Percentiles rank a stretch among this genome's conserved stretches.
Conservation (phyloP, 1,140 invertebrate species). For the Pseudomyrmex concolor region DNA sequence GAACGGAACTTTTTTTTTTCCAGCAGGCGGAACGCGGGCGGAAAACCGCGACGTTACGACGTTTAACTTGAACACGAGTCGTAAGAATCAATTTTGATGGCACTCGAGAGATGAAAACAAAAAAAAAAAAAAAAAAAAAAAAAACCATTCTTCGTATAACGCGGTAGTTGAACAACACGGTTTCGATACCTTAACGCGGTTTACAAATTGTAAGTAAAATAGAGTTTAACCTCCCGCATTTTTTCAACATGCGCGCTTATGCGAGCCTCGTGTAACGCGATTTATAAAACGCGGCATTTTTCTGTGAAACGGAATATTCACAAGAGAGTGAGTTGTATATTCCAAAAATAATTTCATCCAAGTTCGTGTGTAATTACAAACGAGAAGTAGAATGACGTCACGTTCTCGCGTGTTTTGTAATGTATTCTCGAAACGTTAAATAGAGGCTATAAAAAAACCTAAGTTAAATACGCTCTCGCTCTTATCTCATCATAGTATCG, state of each 20-base stretch:
- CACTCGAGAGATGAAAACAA: not conserved
- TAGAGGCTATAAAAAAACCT: not conserved
- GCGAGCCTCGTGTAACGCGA: no score
- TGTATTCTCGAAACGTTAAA: not conserved
- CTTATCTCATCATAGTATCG: conserved; percentile 26
- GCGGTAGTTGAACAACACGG: no score
- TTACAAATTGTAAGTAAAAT: no score
- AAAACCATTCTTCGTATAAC: no score
- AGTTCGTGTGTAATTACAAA: not conserved
- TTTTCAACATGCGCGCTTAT: no score
- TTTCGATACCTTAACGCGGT: no score
- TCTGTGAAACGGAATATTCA: no score
- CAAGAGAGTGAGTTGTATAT: not conserved
- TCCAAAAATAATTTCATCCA: not conserved
- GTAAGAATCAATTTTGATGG: conserved; percentile 54
- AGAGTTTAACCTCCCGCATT: no score
- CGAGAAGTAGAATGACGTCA: not conserved
- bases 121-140: no score
- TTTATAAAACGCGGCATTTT: no score
- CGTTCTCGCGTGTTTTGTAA: not conserved
- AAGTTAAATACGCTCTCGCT: not conserved
- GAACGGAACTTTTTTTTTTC: conserved; percentile 20
- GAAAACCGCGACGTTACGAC: conserved; percentile 47
- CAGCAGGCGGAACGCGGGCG: conserved; percentile 15
- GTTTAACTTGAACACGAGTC: not conserved